Percentiles rank a stretch among this genome's conserved stretches.
These are phyloP conservation scores for Dasyprocta punctata DNA, from an alignment of 2,113 vertebrate species.

Conservation along the genomic window DNA sequence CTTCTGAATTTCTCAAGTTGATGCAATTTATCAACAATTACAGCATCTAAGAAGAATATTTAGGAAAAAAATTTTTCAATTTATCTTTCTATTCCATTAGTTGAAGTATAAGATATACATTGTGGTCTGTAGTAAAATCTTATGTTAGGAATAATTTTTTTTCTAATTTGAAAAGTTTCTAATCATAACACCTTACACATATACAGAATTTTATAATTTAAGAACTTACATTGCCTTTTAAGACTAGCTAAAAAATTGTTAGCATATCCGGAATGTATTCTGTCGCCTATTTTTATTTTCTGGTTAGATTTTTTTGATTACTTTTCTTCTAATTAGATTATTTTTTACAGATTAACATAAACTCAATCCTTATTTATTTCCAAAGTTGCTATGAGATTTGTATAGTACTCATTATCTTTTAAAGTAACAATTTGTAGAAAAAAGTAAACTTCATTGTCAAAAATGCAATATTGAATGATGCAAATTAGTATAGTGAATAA, in stretches of 20 bases:
- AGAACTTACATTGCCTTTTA: not conserved
- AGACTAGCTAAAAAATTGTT: slow-evolving; percentile 11
- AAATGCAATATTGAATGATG: not conserved
- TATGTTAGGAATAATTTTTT: not conserved
- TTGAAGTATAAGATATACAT: not conserved
- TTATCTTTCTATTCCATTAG: not conserved
- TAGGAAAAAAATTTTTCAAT: not conserved
- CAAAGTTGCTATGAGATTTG: slow-evolving; percentile 12
- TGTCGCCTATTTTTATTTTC: not conserved
- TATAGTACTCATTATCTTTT: not conserved
- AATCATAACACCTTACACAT: not conserved
- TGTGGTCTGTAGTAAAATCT: not conserved
- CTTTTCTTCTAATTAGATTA: no score
- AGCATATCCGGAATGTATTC: not conserved
- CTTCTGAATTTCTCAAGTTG: no score
- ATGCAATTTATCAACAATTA: no score
- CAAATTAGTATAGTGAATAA: not conserved
- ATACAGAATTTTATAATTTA: not conserved
- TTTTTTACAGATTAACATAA: not conserved
- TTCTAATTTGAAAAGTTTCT: not conserved
- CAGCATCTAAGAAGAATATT: not conserved
- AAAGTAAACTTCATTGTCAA: slow-evolving; percentile 10
- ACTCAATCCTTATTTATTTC: not conserved
- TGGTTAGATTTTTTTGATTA: not conserved
- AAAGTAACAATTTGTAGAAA: not conserved